A percentile compares a stretch with the other conserved stretches of the same genome.
Conservation (phyloP, 2,888 invertebrate genomes). For the Adelphocoris suturalis region DNA sequence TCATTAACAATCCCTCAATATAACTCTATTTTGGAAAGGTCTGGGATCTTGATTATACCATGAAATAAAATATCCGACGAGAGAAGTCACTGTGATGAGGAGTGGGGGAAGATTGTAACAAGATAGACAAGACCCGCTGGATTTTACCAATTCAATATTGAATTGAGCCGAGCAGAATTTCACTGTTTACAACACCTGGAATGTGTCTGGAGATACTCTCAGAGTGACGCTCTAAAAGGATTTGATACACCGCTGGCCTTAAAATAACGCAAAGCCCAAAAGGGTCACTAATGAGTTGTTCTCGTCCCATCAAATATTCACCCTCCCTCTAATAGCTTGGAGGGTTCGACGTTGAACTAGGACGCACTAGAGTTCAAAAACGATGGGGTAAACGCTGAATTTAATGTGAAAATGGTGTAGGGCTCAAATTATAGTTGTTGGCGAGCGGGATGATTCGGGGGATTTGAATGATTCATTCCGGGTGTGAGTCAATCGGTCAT, state of each 20-base stretch:
- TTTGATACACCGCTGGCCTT: not conserved
- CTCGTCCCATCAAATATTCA: conserved; percentile 14
- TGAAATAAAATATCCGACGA: no score
- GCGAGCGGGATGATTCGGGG: not conserved
- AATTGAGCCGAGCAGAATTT: not conserved
- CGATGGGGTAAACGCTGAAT: conserved; percentile 3
- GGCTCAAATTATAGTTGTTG: not conserved
- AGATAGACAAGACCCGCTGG: not conserved
- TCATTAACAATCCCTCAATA: no score
- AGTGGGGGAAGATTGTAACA: no score
- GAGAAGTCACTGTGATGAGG: no score
- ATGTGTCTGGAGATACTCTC: not conserved
- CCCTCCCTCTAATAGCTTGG: not conserved
- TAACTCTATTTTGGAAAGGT: no score
- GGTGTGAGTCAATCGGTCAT: conserved; percentile 10
- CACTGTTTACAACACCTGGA: not conserved
- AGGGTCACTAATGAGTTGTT: conserved; percentile 9
- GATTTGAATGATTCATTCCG: conserved; percentile 22
- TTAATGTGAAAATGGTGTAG: conserved; percentile 36
- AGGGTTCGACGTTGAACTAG: not conserved
- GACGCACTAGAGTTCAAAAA: conserved; percentile 12
- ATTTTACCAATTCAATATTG: not conserved
- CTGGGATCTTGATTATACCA: no score
- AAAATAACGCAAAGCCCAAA: not conserved
- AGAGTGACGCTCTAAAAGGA: not conserved